Percentiles rank a stretch among this genome's conserved stretches.
Conservation (phyloP, 1,140 invertebrate genomes). For the Ditylenchus dipsaci region DNA sequence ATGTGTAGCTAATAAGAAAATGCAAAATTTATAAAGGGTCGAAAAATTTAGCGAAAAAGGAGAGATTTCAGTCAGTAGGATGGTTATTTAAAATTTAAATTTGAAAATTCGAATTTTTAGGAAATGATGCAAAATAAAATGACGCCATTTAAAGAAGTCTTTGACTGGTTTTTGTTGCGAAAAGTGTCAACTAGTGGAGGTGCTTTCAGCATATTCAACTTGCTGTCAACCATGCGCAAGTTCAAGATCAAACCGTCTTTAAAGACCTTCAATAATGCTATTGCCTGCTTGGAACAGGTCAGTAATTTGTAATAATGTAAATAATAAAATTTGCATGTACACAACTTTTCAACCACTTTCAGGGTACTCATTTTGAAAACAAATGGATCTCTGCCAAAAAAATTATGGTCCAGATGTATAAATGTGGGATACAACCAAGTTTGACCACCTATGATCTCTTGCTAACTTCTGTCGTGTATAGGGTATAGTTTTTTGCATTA, state of each 20-base stretch:
- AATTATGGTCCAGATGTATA: not conserved
- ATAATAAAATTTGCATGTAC: not conserved
- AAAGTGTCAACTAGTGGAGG: not conserved
- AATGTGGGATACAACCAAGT: not conserved
- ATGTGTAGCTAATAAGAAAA: no score
- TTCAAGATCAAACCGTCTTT: not conserved
- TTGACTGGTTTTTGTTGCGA: not conserved
- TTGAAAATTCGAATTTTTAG: not conserved
- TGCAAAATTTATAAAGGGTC: no score
- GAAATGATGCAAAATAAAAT: not conserved
- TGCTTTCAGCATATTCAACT: not conserved
- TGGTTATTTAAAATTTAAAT: no score
- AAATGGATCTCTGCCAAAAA: not conserved
- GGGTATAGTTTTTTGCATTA: no score
- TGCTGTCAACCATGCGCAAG: not conserved
- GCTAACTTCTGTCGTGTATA: no score
- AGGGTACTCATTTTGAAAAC: not conserved
- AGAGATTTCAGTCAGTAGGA: no score
- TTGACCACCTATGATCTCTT: not conserved
- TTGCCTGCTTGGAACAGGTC: not conserved
- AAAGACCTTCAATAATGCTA: not conserved
- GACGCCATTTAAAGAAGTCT: not conserved
- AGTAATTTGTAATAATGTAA: not conserved
- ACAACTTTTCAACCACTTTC: not conserved
- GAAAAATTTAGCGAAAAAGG: no score